These are phyloP conservation scores for Muricea muricata DNA, from an alignment of 92 coral and sea anemone species.

Conservation along the genomic window DNA sequence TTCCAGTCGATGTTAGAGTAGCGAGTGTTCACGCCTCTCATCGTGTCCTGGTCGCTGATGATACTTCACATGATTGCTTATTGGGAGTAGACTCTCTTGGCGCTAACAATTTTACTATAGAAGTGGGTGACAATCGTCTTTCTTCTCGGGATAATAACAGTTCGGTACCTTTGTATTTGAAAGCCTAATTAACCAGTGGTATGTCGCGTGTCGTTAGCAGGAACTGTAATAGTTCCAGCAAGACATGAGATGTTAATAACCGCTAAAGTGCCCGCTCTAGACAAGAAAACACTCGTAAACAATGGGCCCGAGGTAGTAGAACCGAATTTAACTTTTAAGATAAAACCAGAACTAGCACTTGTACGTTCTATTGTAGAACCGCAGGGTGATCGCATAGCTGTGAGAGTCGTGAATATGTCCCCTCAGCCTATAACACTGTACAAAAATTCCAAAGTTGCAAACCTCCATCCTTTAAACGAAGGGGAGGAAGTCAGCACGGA, in stretches of 20 bases:
- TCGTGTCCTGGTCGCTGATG: conserved; percentile 54
- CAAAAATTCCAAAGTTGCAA: not conserved
- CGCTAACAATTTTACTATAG: conserved; percentile 43
- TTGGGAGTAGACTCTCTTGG: conserved; percentile 53
- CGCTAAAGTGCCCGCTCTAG: not conserved
- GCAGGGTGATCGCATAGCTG: not conserved
- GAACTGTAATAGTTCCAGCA: not conserved
- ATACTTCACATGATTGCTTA: conserved; percentile 61
- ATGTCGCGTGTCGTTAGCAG: conserved; percentile 13
- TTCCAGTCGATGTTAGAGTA: conserved; percentile 10
- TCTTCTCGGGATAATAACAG: not conserved
- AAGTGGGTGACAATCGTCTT: conserved; percentile 11
- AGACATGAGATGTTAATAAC: conserved; percentile 5
- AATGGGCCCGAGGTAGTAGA: not conserved
- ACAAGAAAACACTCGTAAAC: not conserved
- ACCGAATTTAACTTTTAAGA: not conserved
- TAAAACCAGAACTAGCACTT: not conserved
- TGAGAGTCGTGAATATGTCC: conserved; percentile 1
- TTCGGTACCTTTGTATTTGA: not conserved
- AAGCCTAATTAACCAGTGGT: not conserved
- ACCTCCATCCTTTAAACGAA: not conserved
- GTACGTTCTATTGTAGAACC: not conserved
- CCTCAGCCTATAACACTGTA: not conserved
- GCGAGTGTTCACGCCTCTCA: conserved; percentile 36
- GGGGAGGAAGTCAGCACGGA: not conserved